A percentile compares a stretch with the other conserved stretches of the same genome.
These are phyloP conservation scores for Mus spretus DNA, from an alignment of 2,797 vertebrate genomes.

Conservation along the genomic window DNA sequence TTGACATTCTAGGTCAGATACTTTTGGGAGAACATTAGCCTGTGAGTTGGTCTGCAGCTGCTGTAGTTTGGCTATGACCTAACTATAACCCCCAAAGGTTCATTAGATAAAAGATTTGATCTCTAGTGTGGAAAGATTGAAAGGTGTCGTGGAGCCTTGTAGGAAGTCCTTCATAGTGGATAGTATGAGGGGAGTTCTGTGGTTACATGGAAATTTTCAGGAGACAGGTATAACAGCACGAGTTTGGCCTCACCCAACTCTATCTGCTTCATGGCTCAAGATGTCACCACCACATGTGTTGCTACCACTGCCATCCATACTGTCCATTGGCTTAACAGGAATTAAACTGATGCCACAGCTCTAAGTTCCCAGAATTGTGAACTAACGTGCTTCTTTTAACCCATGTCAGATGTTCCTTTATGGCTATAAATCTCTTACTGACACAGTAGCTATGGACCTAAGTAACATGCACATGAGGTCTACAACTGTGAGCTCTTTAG, in stretches of 20 bases:
- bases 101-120: neutral
- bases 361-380: neutral
- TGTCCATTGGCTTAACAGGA: neutral
- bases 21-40: neutral
- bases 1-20: accelerated
- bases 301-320: too few species aligned
- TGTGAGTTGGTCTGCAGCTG: neutral
- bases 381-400: neutral
- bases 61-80: neutral
- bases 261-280: neutral
- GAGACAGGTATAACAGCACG: neutral
- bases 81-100: neutral
- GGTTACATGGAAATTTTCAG: neutral
- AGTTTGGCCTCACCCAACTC: neutral
- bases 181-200: neutral
- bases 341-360: neutral
- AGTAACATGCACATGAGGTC: neutral
- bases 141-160: neutral
- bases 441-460: neutral
- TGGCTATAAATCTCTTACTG: neutral
- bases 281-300: neutral
- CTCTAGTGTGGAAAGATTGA: too few species aligned
- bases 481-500: neutral
- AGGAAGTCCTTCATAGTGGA: neutral
- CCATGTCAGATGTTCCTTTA: neutral